Evolutionary conservation across 1,140 invertebrate genomes (phyloP).

Genomic region (Drosophila gunungcola): DNA sequence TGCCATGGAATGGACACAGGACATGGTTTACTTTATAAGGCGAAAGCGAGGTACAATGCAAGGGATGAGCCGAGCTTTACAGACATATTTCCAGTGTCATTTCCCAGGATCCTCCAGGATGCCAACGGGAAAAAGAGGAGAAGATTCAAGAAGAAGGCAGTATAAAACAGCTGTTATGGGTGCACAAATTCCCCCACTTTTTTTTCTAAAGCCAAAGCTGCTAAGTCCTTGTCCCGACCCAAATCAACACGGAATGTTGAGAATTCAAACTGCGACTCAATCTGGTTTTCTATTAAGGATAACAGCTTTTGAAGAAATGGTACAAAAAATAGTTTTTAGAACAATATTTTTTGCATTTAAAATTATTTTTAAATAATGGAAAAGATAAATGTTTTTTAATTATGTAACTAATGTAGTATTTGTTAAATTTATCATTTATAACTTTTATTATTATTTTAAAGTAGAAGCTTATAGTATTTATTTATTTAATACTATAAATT

Average conservation of each 20-base stretch:
- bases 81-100: conserved; percentile 78
- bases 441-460: conserved; percentile 15
- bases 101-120: conserved; percentile 29
- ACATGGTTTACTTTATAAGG: conserved; percentile 16
- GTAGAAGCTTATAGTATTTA: background rate
- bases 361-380: background rate
- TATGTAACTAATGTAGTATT: no score
- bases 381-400: no score
- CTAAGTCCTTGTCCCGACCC: conserved; percentile 76
- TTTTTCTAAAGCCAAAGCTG: conserved; percentile 46
- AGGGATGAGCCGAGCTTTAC: conserved; percentile 48
- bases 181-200: background rate
- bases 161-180: conserved; percentile 30
- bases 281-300: conserved; percentile 25
- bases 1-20: conserved; percentile 42
- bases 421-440: no score
- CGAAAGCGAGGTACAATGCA: conserved; percentile 34
- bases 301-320: conserved; percentile 6
- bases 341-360: background rate
- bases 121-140: conserved; percentile 19
- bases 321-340: background rate
- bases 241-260: conserved; percentile 60
- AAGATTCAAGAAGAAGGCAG: conserved; percentile 4
- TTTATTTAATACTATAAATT: conserved; percentile 30
- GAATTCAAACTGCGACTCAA: conserved; percentile 20